Conservation (phyloP, 2,797 vertebrate species). For the Rhinella marina region DNA sequence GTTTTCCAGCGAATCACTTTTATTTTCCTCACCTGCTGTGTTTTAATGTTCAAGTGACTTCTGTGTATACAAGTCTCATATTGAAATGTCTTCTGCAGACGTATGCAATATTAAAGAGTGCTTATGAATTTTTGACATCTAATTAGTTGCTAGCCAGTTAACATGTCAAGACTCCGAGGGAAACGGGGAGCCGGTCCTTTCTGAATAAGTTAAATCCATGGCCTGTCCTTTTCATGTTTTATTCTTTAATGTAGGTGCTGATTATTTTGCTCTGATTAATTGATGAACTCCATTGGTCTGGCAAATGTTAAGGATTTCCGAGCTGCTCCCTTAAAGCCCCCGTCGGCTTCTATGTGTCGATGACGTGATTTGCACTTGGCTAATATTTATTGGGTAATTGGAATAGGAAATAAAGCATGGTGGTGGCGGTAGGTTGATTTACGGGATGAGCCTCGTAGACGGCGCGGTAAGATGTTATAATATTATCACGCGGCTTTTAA, state of each 20-base stretch:
- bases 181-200: constrained; percentile 86
- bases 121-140: constrained; percentile 99
- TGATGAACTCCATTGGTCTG: constrained; percentile 87
- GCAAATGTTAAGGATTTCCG: constrained; percentile 78
- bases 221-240: constrained; percentile 91
- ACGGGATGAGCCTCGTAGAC: not conserved
- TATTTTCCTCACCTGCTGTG: constrained; percentile 83
- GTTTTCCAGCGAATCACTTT: constrained; percentile 82
- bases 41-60: constrained; percentile 85
- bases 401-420: not conserved
- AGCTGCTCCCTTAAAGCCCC: constrained; percentile 65
- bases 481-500: not conserved
- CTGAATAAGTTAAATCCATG: constrained; percentile 89
- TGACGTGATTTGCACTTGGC: constrained; percentile 2
- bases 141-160: constrained; percentile 98
- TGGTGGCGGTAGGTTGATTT: not conserved
- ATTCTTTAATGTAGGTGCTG: constrained; percentile 94
- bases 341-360: not conserved
- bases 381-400: constrained; percentile 21
- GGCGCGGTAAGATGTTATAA: not conserved
- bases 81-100: constrained; percentile 96
- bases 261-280: constrained; percentile 98
- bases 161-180: constrained; percentile 92
- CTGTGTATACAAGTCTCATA: constrained; percentile 97
- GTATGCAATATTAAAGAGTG: constrained; percentile 99